Evolutionary conservation across 2,797 vertebrate species (phyloP), one percentile per base, ranked within the genome.

Genomic region (Chanos chanos): DNA sequence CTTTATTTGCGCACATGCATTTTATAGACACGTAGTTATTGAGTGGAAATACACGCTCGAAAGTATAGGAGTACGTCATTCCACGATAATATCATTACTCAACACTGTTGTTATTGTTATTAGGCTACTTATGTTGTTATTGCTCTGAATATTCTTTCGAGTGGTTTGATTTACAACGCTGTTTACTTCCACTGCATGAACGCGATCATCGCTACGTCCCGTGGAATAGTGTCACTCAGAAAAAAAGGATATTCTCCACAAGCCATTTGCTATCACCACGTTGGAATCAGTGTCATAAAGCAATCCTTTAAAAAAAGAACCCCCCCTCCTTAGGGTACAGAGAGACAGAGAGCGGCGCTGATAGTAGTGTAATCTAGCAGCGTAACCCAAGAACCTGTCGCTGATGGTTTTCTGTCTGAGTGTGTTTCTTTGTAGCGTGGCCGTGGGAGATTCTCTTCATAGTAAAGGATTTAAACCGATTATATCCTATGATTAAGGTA

Each of bases 371-470:
- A 49, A 66, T 57, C 61, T 69, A 27, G 13, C 19, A 2, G 28
- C 70, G 69, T 72, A 77, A 70, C 61, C 53, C 57, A 61, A 74
- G 43, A 70, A 51, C 15, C 54, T 58, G 58, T 31, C 49, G 34
- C 28, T 50, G 56, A 53, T 33, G 40, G 16, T 34, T 49, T 48
- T 55, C 6, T 10, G n/a, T 19, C n/a, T 7, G 16, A 24, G 22
- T 51, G 24, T 9, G 49, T 27, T 12, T 44, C 25, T 4, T 21
- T 18, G 4, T 5, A 31, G 48, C 3, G 12, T 22, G 22, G 43
- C 28, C 4, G 7, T 9, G 13, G 41, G 41, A 61, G 47, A 45
- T 49, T 48, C 41, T 27, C 6, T 34, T 25, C 50, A 54, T 53
- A 37, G 45, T 54, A 48, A 53, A 44, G 9, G 12, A 28, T 39